phyloP scores from a whole-genome alignment of 2,113 vertebrate species.

The Cairina moschata region DNA sequence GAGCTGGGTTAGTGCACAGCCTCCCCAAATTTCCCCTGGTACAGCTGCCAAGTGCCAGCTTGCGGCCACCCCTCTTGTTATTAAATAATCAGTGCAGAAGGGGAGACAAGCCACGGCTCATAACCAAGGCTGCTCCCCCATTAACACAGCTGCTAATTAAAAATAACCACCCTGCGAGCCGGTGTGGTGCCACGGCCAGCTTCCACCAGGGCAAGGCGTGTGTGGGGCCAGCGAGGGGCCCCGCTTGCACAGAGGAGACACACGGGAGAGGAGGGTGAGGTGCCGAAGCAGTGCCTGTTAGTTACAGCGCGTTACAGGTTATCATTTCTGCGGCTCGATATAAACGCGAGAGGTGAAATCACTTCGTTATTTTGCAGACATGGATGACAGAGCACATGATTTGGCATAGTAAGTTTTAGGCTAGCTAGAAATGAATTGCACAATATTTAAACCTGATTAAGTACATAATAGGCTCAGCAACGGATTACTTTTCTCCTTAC shows the following conservation, averaged over 20 bases:
- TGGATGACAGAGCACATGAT: slow-evolving; percentile 24
- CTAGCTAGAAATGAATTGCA: slow-evolving; percentile 57
- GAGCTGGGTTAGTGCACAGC: background rate
- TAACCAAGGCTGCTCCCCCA: background rate
- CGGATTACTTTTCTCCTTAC: slow-evolving; percentile 56
- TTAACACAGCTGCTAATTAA: background rate
- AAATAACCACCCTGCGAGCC: rapidly evolving
- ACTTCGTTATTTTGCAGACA: slow-evolving; percentile 38
- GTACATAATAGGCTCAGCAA: slow-evolving; percentile 56
- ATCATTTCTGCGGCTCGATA: slow-evolving; percentile 6
- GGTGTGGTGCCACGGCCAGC: rapidly evolving
- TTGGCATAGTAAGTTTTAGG: slow-evolving; percentile 50
- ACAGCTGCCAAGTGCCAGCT: background rate
- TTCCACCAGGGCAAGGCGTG: background rate
- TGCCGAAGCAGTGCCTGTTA: slow-evolving; percentile 38
- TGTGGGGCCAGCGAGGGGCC: background rate
- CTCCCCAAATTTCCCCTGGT: background rate
- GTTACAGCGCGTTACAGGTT: slow-evolving; percentile 32
- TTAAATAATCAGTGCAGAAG: background rate
- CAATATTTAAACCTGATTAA: slow-evolving; percentile 66
- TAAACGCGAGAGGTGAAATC: slow-evolving; percentile 39
- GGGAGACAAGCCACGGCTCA: background rate
- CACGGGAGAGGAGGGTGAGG: background rate
- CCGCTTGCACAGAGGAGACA: background rate
- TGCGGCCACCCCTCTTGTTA: background rate